Percentiles rank a stretch among this genome's conserved stretches.
Conservation (phyloP, 1,140 invertebrate species). For the Geopemphigus sp. region DNA sequence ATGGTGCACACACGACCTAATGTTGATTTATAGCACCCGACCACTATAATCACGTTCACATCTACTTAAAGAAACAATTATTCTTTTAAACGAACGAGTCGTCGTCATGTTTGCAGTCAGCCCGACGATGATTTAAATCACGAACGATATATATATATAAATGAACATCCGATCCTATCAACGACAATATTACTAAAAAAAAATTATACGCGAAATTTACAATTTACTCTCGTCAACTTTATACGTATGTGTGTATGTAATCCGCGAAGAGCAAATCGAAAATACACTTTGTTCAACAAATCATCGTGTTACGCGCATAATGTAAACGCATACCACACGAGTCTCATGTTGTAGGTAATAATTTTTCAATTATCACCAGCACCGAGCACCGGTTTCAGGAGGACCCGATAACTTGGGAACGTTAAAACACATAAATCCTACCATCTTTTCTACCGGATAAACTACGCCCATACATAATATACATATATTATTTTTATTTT, state of each 20-base stretch:
- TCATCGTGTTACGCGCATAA: constrained; percentile 9
- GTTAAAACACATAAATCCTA: constrained; percentile 30
- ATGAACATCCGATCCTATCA: not conserved
- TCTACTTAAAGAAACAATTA: constrained; percentile 45
- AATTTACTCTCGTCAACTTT: constrained; percentile 9
- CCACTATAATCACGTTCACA: constrained; percentile 43
- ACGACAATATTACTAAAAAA: not conserved
- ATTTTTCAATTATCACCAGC: constrained; percentile 24
- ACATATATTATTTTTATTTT: not conserved
- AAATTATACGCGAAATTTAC: not conserved
- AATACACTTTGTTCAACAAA: constrained; percentile 2
- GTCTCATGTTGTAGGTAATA: constrained; percentile 7
- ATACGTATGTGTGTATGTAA: too few relatives aligned
- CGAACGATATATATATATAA: constrained; percentile 11
- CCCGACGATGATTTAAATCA: not conserved
- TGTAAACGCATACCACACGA: not conserved
- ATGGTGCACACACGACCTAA: constrained; percentile 40
- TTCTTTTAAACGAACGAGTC: not conserved
- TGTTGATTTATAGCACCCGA: constrained; percentile 46
- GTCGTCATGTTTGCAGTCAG: not conserved
- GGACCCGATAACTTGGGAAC: not conserved
- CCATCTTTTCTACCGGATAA: not conserved
- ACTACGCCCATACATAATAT: constrained; percentile 8
- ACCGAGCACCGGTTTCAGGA: constrained; percentile 7
- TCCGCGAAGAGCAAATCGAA: not conserved